Evolutionary conservation across 1,140 invertebrate genomes (phyloP).

Genomic region (Aphaenogaster floridana): DNA sequence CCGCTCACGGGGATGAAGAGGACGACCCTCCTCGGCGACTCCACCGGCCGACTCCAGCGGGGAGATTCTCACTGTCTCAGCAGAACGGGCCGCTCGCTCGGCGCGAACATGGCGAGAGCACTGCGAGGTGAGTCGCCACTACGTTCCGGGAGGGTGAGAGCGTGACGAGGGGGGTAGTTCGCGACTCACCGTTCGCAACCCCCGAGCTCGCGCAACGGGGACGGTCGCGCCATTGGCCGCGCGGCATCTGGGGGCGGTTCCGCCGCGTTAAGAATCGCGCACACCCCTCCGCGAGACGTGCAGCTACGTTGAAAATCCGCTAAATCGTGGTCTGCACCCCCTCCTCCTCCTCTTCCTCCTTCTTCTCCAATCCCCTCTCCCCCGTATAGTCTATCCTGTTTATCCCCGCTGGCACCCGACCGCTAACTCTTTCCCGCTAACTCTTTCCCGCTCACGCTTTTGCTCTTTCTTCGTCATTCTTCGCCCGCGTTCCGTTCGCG

Average conservation of each 20-base stretch:
- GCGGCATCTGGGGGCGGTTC: constrained; percentile 67
- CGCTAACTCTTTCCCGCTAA: neutral
- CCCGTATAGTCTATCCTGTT: constrained; percentile 5
- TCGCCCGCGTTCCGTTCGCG: constrained; percentile 43
- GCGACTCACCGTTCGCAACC: constrained; percentile 20
- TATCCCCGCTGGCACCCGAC: neutral
- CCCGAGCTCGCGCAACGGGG: constrained; percentile 60
- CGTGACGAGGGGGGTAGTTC: constrained; percentile 19
- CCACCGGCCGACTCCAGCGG: neutral
- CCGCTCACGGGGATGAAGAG: constrained; percentile 39
- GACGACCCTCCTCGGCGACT: constrained; percentile 7
- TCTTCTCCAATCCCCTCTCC: neutral
- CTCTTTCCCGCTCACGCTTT: neutral
- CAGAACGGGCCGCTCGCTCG: constrained; percentile 14
- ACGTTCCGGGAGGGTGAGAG: constrained; percentile 51
- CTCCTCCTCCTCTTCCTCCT: neutral
- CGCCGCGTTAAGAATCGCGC: constrained; percentile 71
- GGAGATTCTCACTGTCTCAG: constrained; percentile 30
- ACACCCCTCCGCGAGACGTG: constrained; percentile 70
- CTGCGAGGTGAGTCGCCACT: constrained; percentile 58
- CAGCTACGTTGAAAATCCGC: constrained; percentile 75
- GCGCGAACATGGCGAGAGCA: constrained; percentile 64
- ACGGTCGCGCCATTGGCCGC: constrained; percentile 69
- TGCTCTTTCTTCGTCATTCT: constrained; percentile 54
- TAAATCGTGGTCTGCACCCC: constrained; percentile 68